These are phyloP conservation scores for Drosophila borborema DNA, from an alignment of 2,888 invertebrate genomes.

Conservation along the genomic window DNA sequence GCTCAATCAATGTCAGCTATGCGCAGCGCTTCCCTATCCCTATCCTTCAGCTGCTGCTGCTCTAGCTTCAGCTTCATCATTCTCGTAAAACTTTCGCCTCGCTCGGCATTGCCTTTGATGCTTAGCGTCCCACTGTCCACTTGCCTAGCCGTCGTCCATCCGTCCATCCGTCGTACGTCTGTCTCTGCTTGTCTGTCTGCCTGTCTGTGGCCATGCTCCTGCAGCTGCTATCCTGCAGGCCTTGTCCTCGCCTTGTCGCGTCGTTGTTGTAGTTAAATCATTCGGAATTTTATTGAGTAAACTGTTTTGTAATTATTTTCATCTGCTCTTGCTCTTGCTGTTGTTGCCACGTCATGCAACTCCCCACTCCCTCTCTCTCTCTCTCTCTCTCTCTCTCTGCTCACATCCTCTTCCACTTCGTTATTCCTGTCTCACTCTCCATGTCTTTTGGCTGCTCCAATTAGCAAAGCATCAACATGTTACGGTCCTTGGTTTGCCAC, in stretches of 20 bases:
- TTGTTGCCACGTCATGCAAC: slow-evolving; percentile 36
- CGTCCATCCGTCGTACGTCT: neutral
- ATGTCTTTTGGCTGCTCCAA: slow-evolving; percentile 59
- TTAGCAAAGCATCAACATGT: slow-evolving; percentile 75
- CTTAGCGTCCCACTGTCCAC: slow-evolving; percentile 24
- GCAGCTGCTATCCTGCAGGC: slow-evolving; percentile 11
- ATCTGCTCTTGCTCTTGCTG: slow-evolving; percentile 49
- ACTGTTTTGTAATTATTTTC: slow-evolving; percentile 77
- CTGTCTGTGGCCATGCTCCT: slow-evolving; percentile 38
- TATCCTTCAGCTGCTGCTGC: neutral
- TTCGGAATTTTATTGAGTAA: slow-evolving; percentile 75
- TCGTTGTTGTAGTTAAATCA: slow-evolving; percentile 68
- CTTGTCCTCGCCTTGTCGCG: slow-evolving; percentile 34
- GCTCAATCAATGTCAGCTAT: slow-evolving; percentile 73
- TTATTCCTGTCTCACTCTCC: slow-evolving; percentile 25
- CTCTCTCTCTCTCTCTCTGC: neutral
- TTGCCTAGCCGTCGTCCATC: neutral
- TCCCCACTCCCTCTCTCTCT: neutral
- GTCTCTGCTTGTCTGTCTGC: slow-evolving; percentile 1
- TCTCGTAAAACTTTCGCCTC: slow-evolving; percentile 44
- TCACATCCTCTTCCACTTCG: slow-evolving; percentile 1
- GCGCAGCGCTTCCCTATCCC: neutral
- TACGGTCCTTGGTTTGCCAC: slow-evolving; percentile 57
- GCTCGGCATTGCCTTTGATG: slow-evolving; percentile 48
- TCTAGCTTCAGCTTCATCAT: slow-evolving; percentile 2